Evolutionary conservation across 2,113 vertebrate species (phyloP), one percentile per base, ranked within the genome.

Genomic region (Phyllostomus discolor): DNA sequence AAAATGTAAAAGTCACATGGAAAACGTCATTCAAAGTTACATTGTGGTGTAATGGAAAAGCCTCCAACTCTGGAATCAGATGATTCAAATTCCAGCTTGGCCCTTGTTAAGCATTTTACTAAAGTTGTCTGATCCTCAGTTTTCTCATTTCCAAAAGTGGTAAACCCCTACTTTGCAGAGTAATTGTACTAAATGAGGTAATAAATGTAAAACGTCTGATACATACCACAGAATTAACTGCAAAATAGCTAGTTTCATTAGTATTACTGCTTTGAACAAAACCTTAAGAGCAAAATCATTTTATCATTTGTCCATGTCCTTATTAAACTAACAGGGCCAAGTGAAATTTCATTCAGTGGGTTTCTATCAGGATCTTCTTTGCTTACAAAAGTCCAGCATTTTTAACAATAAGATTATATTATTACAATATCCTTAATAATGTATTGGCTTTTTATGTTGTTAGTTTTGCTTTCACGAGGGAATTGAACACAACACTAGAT

Each of bases 1-100:
- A 88, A 48, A 38, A 86, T 50, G 70, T 75, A 10, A 86, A 97
- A 95, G 54, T 84, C 81, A 95, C 90, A 92, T 75, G 62, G 76
- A 89, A 96, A 96, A 89, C 57, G 52, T 54, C 41, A 24, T 85
- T 85, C 87, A 86, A 76, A 91, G 66, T 87, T 66, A 92, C 22
- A n/a, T 0, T 26, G 41, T 11, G 28, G 57, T 19, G 2, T 31
- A 75, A 84, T 43, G 41, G 50, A 48, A 94, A 81, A 93, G 31
- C 10, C 7, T 14, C 20, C 41, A 46, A 20, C 35, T 80, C 46
- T 81, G 4, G 19, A 62, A 41, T 80, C 91, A 94, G 59, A 66
- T 85, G 66, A 81, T 50, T 81, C 66, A 81, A 90, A 90, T 94
- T 93, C 59, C 67, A 88, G 19, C 22, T 81, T 88, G 82, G 46